Evolutionary conservation across 2,113 vertebrate genomes (phyloP).

Genomic region (Anas platyrhynchos): DNA sequence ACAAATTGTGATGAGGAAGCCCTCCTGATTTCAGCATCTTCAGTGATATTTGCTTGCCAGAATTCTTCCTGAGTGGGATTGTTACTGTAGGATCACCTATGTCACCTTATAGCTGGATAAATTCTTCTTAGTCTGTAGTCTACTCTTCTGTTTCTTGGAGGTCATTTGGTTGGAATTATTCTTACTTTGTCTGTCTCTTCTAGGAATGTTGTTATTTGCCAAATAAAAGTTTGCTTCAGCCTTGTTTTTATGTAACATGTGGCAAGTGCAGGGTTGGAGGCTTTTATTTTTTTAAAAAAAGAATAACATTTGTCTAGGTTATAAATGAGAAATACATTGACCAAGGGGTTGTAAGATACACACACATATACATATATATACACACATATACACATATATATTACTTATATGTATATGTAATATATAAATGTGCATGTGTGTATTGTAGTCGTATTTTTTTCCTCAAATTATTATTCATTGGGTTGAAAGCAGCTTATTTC

Average conservation of each 20-base stretch:
- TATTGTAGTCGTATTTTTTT: not conserved
- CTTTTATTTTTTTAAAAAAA: not conserved
- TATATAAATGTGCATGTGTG: not conserved
- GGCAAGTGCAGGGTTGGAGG: not conserved
- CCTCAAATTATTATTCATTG: not conserved
- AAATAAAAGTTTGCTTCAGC: not conserved
- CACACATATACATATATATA: not conserved
- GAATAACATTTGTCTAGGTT: not conserved
- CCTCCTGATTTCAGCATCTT: not conserved
- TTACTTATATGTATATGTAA: too few species aligned
- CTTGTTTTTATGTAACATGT: not conserved
- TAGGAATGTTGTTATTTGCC: not conserved
- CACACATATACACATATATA: too few species aligned
- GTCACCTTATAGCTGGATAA: not conserved
- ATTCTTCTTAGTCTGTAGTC: not conserved
- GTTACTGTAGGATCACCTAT: not conserved
- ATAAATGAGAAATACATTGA: not conserved
- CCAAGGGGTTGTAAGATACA: not conserved
- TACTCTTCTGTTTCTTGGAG: not conserved
- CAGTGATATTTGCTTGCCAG: not conserved
- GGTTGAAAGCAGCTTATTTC: not conserved
- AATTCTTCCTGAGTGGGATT: not conserved
- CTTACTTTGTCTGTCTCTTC: not conserved
- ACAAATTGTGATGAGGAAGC: not conserved
- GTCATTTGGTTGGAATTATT: not conserved